Conservation (phyloP, 2,888 invertebrate genomes). For the Galeruca laticollis region DNA sequence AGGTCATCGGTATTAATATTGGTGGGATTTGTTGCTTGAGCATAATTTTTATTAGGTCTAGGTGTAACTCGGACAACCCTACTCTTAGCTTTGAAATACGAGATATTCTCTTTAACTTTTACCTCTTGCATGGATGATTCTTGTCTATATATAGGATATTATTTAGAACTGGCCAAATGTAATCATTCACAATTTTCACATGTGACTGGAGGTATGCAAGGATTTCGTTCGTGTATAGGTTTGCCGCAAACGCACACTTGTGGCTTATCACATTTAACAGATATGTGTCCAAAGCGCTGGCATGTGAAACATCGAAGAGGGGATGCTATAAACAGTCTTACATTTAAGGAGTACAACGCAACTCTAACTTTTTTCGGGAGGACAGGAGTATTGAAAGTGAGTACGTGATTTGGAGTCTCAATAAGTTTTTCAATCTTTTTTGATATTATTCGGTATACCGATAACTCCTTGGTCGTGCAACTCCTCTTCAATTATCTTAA, state of each 20-base stretch:
- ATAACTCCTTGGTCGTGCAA: slow-evolving; percentile 2
- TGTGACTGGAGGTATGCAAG: slow-evolving; percentile 8
- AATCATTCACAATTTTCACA: slow-evolving; percentile 31
- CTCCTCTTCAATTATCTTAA: slow-evolving; percentile 6
- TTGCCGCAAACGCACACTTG: slow-evolving; percentile 40
- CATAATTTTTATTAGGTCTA: no score
- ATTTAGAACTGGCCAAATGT: slow-evolving; percentile 25
- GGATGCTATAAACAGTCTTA: slow-evolving; percentile 14
- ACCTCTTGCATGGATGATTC: slow-evolving; percentile 38
- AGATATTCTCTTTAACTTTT: slow-evolving; percentile 20
- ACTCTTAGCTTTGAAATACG: no score
- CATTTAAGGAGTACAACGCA: slow-evolving; percentile 15
- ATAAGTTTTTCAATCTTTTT: not conserved
- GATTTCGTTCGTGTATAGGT: slow-evolving; percentile 23
- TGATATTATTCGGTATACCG: slow-evolving; percentile 12
- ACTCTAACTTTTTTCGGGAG: not conserved
- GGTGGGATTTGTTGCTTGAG: no score
- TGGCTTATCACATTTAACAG: no score
- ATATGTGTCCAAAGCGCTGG: no score
- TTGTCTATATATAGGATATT: no score
- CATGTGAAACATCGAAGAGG: slow-evolving; percentile 41
- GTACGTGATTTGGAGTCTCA: slow-evolving; percentile 15
- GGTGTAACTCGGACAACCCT: no score
- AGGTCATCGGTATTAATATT: no score
- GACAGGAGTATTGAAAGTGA: slow-evolving; percentile 16